These are phyloP conservation scores for Conus canariensis DNA, from an alignment of 2,888 invertebrate species.

Conservation along the genomic window DNA sequence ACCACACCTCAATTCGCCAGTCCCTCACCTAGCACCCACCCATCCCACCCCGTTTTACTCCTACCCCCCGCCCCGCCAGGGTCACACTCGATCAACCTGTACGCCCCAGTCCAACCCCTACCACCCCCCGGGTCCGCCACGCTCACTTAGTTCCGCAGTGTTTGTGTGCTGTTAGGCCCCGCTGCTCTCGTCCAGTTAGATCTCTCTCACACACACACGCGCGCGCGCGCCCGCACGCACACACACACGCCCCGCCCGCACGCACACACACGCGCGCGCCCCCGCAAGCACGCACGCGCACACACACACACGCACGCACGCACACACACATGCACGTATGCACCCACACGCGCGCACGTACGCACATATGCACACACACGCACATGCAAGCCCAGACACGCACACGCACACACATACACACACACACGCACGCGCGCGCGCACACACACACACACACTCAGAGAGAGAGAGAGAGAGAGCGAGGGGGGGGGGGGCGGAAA, in stretches of 20 bases:
- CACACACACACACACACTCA: neutral
- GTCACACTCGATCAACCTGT: neutral
- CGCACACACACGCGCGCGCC: too few species aligned
- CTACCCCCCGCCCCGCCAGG: neutral
- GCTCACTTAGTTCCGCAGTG: neutral
- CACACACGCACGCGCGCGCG: neutral
- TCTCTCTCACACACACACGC: too few species aligned
- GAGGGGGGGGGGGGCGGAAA: neutral
- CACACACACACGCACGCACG: too few species aligned
- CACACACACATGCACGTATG: too few species aligned
- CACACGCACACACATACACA: slow-evolving; percentile 3
- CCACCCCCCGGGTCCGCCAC: neutral
- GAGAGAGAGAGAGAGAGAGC: neutral
- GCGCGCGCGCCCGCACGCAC: too few species aligned
- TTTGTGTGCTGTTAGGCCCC: neutral
- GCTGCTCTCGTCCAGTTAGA: neutral
- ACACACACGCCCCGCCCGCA: too few species aligned
- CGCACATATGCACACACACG: neutral
- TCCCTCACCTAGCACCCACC: too few species aligned
- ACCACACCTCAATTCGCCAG: too few species aligned
- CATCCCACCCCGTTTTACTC: neutral
- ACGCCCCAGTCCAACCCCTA: neutral
- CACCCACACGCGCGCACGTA: neutral
- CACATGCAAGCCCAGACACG: neutral
- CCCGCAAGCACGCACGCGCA: too few species aligned